Conservation (phyloP, 2,113 vertebrate species). For the Gavialis gangeticus region DNA sequence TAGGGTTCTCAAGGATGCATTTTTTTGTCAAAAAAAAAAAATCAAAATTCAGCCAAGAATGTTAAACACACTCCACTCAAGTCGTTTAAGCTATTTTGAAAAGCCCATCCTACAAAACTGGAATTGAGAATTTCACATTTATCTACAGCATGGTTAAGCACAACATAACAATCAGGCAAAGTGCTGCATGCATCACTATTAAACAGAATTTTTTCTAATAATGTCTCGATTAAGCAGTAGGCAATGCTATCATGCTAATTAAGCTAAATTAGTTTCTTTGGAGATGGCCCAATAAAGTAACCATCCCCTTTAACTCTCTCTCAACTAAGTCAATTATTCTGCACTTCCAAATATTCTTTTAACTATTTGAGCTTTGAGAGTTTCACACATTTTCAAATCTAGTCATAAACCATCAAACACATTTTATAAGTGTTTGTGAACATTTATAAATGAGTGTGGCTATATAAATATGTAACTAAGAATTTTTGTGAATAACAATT, state of each 20-base stretch:
- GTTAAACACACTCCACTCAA: neutral
- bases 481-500: neutral
- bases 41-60: too few relatives aligned
- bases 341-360: rapidly evolving
- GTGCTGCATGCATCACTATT: neutral
- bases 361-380: neutral
- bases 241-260: neutral
- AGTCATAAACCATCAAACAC: rapidly evolving
- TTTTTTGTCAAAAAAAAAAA: neutral
- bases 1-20: neutral
- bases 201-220: neutral
- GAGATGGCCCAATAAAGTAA: neutral
- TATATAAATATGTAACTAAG: neutral
- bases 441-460: neutral
- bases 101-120: neutral
- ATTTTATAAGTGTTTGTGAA: neutral
- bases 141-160: neutral
- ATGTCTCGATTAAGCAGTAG: neutral
- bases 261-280: neutral
- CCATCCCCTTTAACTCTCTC: neutral
- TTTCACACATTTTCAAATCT: neutral
- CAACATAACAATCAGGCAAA: neutral
- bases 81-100: neutral
- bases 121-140: neutral
- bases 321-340: neutral